phyloP scores from a whole-genome alignment of 2,797 vertebrate species.

The Crenichthys baileyi region DNA sequence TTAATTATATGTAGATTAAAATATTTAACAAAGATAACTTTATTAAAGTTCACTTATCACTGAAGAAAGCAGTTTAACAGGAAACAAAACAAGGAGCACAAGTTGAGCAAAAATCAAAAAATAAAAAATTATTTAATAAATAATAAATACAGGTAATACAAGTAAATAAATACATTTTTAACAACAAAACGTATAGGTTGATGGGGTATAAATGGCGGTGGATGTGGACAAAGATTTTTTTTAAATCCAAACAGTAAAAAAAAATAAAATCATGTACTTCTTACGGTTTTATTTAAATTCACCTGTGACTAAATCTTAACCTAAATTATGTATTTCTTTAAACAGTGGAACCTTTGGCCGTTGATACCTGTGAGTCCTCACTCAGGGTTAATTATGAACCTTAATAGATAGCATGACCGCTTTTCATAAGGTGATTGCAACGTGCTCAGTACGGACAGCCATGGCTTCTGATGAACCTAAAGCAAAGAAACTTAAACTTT shows the following conservation, averaged over 20 bases:
- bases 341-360: background rate
- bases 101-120: background rate
- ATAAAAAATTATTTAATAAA: background rate
- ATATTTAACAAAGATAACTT: too few relatives aligned
- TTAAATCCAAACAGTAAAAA: background rate
- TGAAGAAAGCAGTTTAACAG: background rate
- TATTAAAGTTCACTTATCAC: background rate
- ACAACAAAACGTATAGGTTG: background rate
- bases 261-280: background rate
- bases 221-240: background rate
- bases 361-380: slow-evolving; percentile 19
- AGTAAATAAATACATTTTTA: background rate
- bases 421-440: slow-evolving; percentile 43
- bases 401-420: background rate
- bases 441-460: slow-evolving; percentile 31
- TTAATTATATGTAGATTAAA: too few relatives aligned
- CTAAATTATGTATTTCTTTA: background rate
- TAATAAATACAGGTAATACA: background rate
- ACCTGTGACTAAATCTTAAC: background rate
- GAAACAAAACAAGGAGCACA: background rate
- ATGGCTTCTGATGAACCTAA: slow-evolving; percentile 80
- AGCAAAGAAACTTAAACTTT: slow-evolving; percentile 79
- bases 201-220: background rate
- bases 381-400: background rate
- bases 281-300: too few relatives aligned